Conservation (phyloP, 92 coral and sea anemone species). For the Scolanthus callimorphus region DNA sequence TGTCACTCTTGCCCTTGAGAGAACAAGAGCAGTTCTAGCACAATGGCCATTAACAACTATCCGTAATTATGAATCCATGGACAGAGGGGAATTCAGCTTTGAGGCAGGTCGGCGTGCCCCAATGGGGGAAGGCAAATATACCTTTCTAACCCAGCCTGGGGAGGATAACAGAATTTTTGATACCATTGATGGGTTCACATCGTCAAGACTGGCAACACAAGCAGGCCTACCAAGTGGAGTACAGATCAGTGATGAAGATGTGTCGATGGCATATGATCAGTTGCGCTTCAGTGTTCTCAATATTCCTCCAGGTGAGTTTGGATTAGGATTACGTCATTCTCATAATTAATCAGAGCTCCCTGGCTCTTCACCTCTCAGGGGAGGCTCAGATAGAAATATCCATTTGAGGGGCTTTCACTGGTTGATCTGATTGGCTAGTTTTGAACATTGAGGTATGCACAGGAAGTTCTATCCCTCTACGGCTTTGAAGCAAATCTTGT, state of each 20-base stretch:
- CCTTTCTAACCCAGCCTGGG: slow-evolving; percentile 66
- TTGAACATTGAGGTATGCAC: no score
- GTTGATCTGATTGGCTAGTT: no score
- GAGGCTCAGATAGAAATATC: no score
- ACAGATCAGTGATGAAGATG: slow-evolving; percentile 53
- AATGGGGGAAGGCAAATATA: slow-evolving; percentile 93
- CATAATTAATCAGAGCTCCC: no score
- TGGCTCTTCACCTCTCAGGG: no score
- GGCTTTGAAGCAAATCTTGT: no score
- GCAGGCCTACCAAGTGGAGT: slow-evolving; percentile 20
- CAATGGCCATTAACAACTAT: slow-evolving; percentile 99
- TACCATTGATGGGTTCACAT: slow-evolving; percentile 77
- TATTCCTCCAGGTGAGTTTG: slow-evolving; percentile 57
- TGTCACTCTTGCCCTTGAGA: slow-evolving; percentile 85
- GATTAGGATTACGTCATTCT: no score
- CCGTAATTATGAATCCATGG: slow-evolving; percentile 88
- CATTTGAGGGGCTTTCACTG: no score
- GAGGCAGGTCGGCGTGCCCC: slow-evolving; percentile 96
- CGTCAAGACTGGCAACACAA: slow-evolving; percentile 52
- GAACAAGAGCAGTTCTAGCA: slow-evolving; percentile 89
- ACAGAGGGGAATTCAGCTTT: slow-evolving; percentile 82
- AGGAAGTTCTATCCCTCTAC: no score
- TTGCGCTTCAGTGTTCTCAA: slow-evolving; percentile 71
- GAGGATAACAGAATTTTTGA: slow-evolving; percentile 94
- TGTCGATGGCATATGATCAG: slow-evolving; percentile 79